A percentile compares a stretch with the other conserved stretches of the same genome.
These are phyloP conservation scores for Arge pagana DNA, from an alignment of 2,888 invertebrate genomes.

Conservation along the genomic window DNA sequence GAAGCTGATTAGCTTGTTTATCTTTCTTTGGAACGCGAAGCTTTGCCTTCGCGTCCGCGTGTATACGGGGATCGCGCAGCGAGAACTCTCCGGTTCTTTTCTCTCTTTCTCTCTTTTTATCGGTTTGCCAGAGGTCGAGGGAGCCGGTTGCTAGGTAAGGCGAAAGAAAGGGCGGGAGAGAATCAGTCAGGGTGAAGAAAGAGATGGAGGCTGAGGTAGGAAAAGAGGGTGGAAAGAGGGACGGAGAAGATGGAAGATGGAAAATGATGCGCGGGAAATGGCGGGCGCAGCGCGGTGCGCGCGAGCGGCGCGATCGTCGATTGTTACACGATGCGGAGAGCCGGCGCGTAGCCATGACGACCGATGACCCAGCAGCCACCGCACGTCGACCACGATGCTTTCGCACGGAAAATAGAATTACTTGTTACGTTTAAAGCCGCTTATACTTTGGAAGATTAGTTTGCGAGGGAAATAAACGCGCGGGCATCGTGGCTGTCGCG, in stretches of 20 bases:
- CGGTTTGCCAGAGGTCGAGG: too few relatives aligned
- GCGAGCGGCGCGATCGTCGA: not conserved
- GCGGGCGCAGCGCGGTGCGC: too few relatives aligned
- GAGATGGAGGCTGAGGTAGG: not conserved
- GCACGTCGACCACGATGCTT: slow-evolving; percentile 15
- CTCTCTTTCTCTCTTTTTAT: too few relatives aligned
- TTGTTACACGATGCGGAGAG: not conserved
- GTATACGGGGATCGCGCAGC: too few relatives aligned
- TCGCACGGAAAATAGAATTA: slow-evolving; percentile 21
- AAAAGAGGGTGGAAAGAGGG: not conserved
- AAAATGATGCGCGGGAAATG: too few relatives aligned
- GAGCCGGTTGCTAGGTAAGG: too few relatives aligned
- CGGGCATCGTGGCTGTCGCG: not conserved
- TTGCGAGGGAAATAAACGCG: slow-evolving; percentile 10
- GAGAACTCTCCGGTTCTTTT: too few relatives aligned
- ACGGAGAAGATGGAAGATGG: too few relatives aligned
- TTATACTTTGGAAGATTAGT: slow-evolving; percentile 11
- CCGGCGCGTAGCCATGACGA: slow-evolving; percentile 10
- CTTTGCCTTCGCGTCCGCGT: too few relatives aligned
- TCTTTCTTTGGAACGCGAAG: slow-evolving; percentile 31
- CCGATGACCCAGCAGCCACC: slow-evolving; percentile 8
- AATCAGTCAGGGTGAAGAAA: not conserved
- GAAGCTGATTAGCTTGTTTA: slow-evolving; percentile 47
- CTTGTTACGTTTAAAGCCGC: slow-evolving; percentile 21
- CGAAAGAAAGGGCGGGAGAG: too few relatives aligned